Base-by-base conservation (phyloP, 2,113 vertebrate genomes). In the Crotalus helleri region DNA sequence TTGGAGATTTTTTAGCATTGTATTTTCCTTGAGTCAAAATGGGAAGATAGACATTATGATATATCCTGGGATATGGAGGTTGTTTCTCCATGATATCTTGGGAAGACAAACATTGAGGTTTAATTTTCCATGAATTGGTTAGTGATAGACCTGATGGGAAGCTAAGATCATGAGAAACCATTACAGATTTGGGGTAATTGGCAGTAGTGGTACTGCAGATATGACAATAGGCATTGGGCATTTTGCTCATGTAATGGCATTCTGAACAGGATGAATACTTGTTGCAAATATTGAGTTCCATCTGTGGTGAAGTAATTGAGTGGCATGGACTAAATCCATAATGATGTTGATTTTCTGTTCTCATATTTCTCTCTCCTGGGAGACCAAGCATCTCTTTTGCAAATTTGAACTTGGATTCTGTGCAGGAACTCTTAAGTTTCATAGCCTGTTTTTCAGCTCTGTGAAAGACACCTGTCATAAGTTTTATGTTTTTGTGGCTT, bases 401-500 rank as follows among this genome's bases (percentile, higher is more conserved):
- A 69, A 13, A 51, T 87, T 87, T 54, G 1, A 51, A 53, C 44
- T 2, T 51, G 23, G 54, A 29, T 19, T 55, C 15, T 21, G 1
- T 59, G 23, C n/a, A 69, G 87, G 23, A 58, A 58, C 12, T 69
- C 12, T 44, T 58, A 46, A 39, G 53, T 17, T 57, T 33, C 59
- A 5, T 5, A n/a, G 26, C 7, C 29, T 46, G 85, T 29, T 54
- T 54, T 88, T 89, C 29, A 23, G 11, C 46, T 85, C 69, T 59
- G 8, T 29, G 6, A 26, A 81, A 39, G 85, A 81, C 29, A 85
- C 89, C 94, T 69, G 88, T 92, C 93, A 96, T 98, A 94, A 97
- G 97, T 90, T 98, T 97, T 97, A 97, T 92, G 26, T 97, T 95
- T 87, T 97, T 97, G 64, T 97, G 96, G 0, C 97, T 97, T 0